Conservation (phyloP, 2,888 invertebrate genomes). For the Lochmaea crataegi region DNA sequence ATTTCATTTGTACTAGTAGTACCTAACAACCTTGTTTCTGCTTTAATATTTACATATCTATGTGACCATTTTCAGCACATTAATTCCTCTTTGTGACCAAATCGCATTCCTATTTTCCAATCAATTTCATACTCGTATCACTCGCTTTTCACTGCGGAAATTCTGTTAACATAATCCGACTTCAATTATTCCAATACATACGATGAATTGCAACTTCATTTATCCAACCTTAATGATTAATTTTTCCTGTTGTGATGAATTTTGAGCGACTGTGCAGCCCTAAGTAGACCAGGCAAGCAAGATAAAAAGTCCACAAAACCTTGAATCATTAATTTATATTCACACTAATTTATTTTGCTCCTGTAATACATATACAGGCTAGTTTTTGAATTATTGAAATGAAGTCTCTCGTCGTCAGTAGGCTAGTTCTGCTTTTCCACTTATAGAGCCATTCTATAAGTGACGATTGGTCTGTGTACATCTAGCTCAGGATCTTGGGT, state of each 20-base stretch:
- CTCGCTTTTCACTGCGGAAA: conserved; percentile 20
- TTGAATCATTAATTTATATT: too few relatives aligned
- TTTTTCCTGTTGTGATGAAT: conserved; percentile 30
- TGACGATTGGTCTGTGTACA: too few relatives aligned
- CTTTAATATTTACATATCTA: neutral
- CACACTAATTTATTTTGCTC: too few relatives aligned
- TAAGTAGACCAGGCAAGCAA: neutral
- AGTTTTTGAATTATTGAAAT: too few relatives aligned
- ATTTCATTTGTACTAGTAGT: too few relatives aligned
- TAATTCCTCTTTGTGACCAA: neutral
- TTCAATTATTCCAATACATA: conserved; percentile 30
- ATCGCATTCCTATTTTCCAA: conserved; percentile 10
- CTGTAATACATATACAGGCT: too few relatives aligned
- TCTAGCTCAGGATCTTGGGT: too few relatives aligned
- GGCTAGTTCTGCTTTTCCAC: too few relatives aligned
- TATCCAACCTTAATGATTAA: conserved; percentile 28
- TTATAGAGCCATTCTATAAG: too few relatives aligned
- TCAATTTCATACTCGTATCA: conserved; percentile 25
- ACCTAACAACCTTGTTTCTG: neutral
- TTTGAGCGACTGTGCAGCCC: conserved; percentile 15
- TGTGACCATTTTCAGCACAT: conserved; percentile 3
- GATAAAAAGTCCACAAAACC: neutral
- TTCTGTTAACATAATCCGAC: conserved; percentile 1
- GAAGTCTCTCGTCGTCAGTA: too few relatives aligned
- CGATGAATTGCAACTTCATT: conserved; percentile 28